These are phyloP conservation scores for Charanyca ferruginea DNA, from an alignment of 2,888 invertebrate species.

Conservation along the genomic window DNA sequence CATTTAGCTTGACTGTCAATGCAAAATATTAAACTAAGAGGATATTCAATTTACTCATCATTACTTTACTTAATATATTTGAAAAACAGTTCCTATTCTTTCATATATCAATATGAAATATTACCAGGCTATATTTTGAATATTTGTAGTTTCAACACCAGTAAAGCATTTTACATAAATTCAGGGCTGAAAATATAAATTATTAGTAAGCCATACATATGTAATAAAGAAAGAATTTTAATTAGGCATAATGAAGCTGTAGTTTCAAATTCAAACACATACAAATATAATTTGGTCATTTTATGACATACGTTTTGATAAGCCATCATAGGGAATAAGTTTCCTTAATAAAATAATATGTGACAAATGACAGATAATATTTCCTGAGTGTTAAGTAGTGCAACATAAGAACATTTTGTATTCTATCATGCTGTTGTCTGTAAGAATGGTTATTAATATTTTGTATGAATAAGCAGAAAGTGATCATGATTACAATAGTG, in stretches of 20 bases:
- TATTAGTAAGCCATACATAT: background rate
- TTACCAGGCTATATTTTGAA: background rate
- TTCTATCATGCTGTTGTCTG: background rate
- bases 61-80: too few relatives aligned
- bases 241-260: conserved; percentile 2
- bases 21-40: background rate
- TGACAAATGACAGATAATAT: background rate
- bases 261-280: conserved; percentile 6
- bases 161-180: background rate
- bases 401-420: background rate
- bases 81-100: background rate
- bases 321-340: conserved; percentile 5
- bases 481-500: conserved; percentile 3
- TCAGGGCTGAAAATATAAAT: background rate
- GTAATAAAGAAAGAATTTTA: conserved; percentile 21
- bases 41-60: too few relatives aligned
- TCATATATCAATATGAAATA: background rate
- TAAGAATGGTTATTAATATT: background rate
- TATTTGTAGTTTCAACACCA: background rate
- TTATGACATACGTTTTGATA: conserved; percentile 18
- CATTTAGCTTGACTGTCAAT: background rate
- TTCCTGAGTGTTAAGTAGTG: conserved; percentile 1
- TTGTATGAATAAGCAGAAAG: conserved; percentile 19
- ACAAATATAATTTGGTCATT: conserved; percentile 31
- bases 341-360: conserved; percentile 3